Base-by-base conservation (phyloP, 2,888 invertebrate species). In the Cylloceria caligata region DNA sequence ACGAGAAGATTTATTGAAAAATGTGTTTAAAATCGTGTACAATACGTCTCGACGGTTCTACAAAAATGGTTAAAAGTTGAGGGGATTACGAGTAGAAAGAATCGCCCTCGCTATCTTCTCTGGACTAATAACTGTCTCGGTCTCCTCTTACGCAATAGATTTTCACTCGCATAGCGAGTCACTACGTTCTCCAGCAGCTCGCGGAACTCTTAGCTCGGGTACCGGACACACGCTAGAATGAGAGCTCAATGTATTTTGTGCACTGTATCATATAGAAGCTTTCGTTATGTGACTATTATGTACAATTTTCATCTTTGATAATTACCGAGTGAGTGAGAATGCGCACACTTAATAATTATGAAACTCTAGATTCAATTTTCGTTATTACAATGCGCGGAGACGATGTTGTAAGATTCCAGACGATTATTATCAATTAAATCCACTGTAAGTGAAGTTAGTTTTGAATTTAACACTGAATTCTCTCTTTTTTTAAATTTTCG, bases 151-250 rank as follows among this genome's bases (percentile, higher is more conserved):
- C 24, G 81, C 76, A 81, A 81, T 62, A 52, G 24, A 45, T 64
- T 76, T 81, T 81, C 76, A 81, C 81, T 81, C 81, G 30, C 65
- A 6, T 52, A 16, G 42, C 74, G 27, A 52, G 39, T 64, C 49
- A 64, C 49, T 74, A 27, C 73, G 27, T 55, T 74, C 64, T 65
- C 39, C 74, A 19, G 36, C 49, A 19, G 24, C 49, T 19, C 45
- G 47, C 27, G 13, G 11, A 11, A 27, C 16, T 3, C 16, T 3
- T 62, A 60, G 52, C 36, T 27, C 11, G 34, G 19, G 16, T n/a
- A 7, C 49, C 27, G n/a, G 49, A 49, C 57, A 39, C 21, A 7
- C 39, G 39, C 16, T 39, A 49, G 39, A 67, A 42, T 24, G 24
- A 19, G 52, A 49, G 62, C 55, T 68, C 73, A 7, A 42, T 34